Conservation (phyloP, 1,140 invertebrate species). For the Panagrolaimus sp. region DNA sequence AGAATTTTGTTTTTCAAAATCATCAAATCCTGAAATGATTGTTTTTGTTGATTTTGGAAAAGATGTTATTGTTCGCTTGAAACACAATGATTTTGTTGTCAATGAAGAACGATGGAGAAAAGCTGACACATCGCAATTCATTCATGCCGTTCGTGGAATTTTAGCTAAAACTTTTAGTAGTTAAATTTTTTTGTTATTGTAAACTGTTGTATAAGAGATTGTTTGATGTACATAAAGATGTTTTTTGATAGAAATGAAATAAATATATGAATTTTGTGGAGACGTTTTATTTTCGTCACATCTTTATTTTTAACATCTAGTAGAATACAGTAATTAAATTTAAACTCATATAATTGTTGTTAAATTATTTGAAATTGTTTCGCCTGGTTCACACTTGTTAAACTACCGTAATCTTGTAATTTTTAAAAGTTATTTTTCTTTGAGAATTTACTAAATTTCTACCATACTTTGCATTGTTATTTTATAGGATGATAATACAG, state of each 20-base stretch:
- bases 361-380: too few relatives aligned
- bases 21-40: neutral
- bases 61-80: neutral
- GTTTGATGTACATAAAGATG: neutral
- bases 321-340: too few relatives aligned
- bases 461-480: too few relatives aligned
- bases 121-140: neutral
- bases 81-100: neutral
- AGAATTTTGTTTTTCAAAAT: neutral
- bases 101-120: slow-evolving; percentile 2
- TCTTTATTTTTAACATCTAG: too few relatives aligned
- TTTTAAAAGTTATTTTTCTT: too few relatives aligned
- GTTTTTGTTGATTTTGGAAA: neutral
- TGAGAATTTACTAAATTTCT: too few relatives aligned
- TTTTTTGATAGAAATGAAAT: neutral
- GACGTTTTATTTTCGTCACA: too few relatives aligned
- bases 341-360: too few relatives aligned
- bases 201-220: neutral
- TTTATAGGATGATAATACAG: too few relatives aligned
- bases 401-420: too few relatives aligned
- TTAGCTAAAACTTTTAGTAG: neutral
- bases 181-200: neutral
- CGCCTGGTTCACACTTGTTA: too few relatives aligned
- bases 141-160: neutral
- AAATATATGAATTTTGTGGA: neutral